A percentile compares a stretch with the other conserved stretches of the same genome.
These are phyloP conservation scores for Lophius americanus DNA, from an alignment of 2,797 vertebrate species.

Conservation along the genomic window DNA sequence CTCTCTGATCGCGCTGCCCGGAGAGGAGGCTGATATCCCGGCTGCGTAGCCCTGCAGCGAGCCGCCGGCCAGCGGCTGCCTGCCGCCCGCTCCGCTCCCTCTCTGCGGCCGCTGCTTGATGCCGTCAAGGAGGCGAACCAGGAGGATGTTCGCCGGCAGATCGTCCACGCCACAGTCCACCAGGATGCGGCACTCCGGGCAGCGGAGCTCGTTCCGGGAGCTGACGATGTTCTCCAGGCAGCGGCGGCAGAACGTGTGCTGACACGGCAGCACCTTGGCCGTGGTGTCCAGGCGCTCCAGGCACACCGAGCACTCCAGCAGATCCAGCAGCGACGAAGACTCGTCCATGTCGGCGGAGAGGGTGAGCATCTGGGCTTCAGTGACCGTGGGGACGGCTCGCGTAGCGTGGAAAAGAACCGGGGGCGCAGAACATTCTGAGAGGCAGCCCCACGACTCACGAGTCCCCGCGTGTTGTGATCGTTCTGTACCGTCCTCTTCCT, in stretches of 20 bases:
- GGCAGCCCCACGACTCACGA: constrained; percentile 46
- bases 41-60: constrained; percentile 81
- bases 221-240: constrained; percentile 96
- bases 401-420: constrained; percentile 53
- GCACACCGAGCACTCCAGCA: constrained; percentile 97
- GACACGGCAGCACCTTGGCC: constrained; percentile 94
- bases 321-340: constrained; percentile 94
- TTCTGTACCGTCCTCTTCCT: constrained; percentile 12
- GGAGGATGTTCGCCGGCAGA: constrained; percentile 93
- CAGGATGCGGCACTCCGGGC: constrained; percentile 95
- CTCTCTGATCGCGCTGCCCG: constrained; percentile 80
- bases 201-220: constrained; percentile 94
- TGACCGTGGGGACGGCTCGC: constrained; percentile 57
- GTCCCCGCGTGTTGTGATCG: constrained; percentile 48
- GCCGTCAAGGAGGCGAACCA: constrained; percentile 94
- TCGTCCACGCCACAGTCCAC: constrained; percentile 97
- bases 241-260: constrained; percentile 98
- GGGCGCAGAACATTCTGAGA: constrained; percentile 72
- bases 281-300: constrained; percentile 96
- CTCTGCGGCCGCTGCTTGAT: constrained; percentile 92
- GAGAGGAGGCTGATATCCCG: constrained; percentile 80
- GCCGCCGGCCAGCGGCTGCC: constrained; percentile 68
- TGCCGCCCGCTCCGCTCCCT: constrained; percentile 76
- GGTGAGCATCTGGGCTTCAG: constrained; percentile 77
- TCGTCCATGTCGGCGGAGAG: constrained; percentile 91